These are phyloP conservation scores for Alethe diademata DNA, from an alignment of 2,113 vertebrate species.

Conservation along the genomic window DNA sequence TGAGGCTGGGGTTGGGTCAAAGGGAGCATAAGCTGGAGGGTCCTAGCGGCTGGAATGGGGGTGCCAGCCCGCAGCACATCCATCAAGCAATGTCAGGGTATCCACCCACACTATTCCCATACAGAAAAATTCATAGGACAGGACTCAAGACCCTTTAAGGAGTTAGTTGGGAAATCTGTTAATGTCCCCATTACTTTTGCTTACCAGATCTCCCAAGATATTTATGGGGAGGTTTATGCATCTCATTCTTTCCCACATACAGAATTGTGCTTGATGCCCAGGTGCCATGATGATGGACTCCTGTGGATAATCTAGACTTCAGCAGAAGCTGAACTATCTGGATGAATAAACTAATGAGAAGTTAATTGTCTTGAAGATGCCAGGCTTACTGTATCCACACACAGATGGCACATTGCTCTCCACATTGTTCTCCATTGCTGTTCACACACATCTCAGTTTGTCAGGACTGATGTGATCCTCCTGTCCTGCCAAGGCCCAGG, in stretches of 20 bases:
- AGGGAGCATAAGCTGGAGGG: neutral
- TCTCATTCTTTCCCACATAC: neutral
- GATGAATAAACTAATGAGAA: neutral
- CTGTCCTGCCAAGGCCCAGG: neutral
- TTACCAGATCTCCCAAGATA: neutral
- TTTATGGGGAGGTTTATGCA: neutral
- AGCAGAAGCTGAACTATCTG: neutral
- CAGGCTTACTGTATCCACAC: neutral
- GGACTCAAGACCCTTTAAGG: neutral
- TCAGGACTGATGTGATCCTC: neutral
- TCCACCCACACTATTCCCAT: neutral
- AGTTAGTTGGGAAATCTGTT: neutral
- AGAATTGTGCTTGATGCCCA: neutral
- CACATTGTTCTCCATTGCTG: neutral
- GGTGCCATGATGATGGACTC: neutral
- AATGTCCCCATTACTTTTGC: neutral
- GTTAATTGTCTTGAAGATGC: neutral
- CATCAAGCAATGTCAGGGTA: accelerated
- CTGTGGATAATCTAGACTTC: neutral
- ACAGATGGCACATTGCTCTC: neutral
- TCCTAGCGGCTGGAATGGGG: neutral
- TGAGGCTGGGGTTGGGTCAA: neutral
- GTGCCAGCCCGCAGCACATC: neutral
- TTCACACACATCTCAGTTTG: neutral
- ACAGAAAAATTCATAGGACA: neutral